Conservation (phyloP, 2,113 vertebrate species). For the Phaethon lepturus region DNA sequence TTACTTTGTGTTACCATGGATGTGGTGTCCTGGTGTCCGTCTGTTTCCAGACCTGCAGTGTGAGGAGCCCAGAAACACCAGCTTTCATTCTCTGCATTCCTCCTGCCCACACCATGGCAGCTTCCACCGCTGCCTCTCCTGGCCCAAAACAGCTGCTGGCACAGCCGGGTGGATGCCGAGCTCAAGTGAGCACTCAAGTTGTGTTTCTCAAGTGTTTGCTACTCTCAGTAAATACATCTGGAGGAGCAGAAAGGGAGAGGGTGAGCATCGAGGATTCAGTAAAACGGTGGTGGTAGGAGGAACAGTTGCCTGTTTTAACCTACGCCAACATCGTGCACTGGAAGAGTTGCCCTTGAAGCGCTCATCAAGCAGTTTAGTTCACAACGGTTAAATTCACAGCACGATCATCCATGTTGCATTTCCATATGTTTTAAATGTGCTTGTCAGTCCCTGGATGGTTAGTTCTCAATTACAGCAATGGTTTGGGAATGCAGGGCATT, state of each 20-base stretch:
- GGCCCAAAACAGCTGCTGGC: background rate
- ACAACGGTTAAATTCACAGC: background rate
- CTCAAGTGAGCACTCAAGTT: background rate
- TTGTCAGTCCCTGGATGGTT: background rate
- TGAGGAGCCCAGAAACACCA: background rate
- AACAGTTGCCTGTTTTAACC: background rate
- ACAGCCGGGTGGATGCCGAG: background rate
- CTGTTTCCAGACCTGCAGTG: background rate
- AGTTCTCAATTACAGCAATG: background rate
- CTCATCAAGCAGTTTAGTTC: background rate
- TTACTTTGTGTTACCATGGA: background rate
- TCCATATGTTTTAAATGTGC: background rate
- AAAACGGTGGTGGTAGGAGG: background rate
- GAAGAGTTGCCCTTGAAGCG: background rate
- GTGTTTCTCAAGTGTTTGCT: background rate
- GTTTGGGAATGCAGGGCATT: background rate
- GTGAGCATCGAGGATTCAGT: background rate
- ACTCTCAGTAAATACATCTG: background rate
- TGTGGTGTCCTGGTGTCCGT: background rate
- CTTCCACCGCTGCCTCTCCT: background rate
- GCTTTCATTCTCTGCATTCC: background rate
- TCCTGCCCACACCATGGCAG: accelerated
- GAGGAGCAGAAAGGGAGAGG: background rate
- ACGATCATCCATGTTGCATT: background rate
- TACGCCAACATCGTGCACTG: background rate